Evolutionary conservation across 2,888 invertebrate species (phyloP).

Genomic region (Tachystola acroxantha): DNA sequence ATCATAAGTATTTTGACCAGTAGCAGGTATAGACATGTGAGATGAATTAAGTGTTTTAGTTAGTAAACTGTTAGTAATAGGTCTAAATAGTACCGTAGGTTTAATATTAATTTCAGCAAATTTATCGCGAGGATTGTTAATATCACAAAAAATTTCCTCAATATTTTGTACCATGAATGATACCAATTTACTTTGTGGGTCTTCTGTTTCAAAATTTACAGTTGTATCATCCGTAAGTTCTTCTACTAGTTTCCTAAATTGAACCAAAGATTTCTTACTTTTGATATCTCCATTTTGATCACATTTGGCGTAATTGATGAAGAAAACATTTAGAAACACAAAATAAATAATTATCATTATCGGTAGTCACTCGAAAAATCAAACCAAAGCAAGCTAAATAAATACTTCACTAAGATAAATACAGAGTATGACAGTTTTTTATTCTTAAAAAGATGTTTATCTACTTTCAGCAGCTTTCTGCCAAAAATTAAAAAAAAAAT

Average conservation of each 20-base stretch:
- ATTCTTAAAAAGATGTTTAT: too few species aligned
- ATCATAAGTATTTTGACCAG: conserved; percentile 15
- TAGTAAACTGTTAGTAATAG: conserved; percentile 8
- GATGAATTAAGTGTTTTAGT: background rate
- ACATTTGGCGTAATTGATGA: conserved; percentile 8
- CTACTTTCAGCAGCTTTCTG: too few species aligned
- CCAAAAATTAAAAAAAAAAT: too few species aligned
- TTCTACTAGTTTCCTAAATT: conserved; percentile 45
- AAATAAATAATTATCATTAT: conserved; percentile 16
- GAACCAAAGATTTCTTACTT: conserved; percentile 29
- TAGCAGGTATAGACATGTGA: conserved; percentile 1
- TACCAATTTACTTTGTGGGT: conserved; percentile 34
- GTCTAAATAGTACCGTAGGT: conserved; percentile 8
- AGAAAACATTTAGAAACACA: conserved; percentile 11
- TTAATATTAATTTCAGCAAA: background rate
- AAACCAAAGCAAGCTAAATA: too few species aligned
- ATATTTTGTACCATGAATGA: conserved; percentile 47
- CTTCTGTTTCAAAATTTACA: conserved; percentile 21
- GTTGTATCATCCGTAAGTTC: conserved; percentile 28
- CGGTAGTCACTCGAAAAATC: background rate
- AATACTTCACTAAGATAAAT: too few species aligned
- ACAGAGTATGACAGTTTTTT: too few species aligned
- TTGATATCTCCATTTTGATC: conserved; percentile 13
- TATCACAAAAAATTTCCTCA: conserved; percentile 43
- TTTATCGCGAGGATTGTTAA: conserved; percentile 14